These are phyloP conservation scores for Toxotes chatareus DNA, from an alignment of 2,113 vertebrate species.

Conservation along the genomic window DNA sequence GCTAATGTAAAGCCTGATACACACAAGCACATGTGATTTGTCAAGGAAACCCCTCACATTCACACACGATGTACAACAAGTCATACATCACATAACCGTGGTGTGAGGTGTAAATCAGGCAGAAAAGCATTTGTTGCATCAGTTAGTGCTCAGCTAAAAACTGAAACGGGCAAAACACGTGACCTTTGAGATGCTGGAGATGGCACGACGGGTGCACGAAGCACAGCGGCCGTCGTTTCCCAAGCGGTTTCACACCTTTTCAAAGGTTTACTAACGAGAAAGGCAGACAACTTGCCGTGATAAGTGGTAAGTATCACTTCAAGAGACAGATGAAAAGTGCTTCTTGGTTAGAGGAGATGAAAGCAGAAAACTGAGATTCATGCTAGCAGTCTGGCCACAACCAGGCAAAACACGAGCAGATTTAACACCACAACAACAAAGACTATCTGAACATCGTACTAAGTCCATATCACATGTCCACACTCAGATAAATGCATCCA, in stretches of 20 bases:
- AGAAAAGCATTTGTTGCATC: not conserved
- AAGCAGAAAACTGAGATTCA: not conserved
- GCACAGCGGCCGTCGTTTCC: not conserved
- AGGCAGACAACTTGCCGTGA: not conserved
- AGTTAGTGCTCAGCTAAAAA: not conserved
- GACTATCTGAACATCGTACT: no score
- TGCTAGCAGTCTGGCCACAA: not conserved
- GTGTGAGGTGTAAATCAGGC: conserved; percentile 14
- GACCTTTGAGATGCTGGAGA: not conserved
- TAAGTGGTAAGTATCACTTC: not conserved
- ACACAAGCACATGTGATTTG: conserved; percentile 19
- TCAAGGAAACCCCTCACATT: conserved; percentile 6
- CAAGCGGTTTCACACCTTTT: not conserved
- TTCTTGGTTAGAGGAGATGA: not conserved
- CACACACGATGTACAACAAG: conserved; percentile 12
- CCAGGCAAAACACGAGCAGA: not conserved
- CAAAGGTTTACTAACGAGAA: not conserved
- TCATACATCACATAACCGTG: not conserved
- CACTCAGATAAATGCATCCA: not conserved
- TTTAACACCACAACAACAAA: not conserved
- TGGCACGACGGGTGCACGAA: no score
- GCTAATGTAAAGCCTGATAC: conserved; percentile 18
- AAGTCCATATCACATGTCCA: no score
- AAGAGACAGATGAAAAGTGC: not conserved
- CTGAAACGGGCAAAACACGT: not conserved